These are phyloP conservation scores for Ennomos quercinarius DNA, from an alignment of 2,888 invertebrate species.

Conservation along the genomic window DNA sequence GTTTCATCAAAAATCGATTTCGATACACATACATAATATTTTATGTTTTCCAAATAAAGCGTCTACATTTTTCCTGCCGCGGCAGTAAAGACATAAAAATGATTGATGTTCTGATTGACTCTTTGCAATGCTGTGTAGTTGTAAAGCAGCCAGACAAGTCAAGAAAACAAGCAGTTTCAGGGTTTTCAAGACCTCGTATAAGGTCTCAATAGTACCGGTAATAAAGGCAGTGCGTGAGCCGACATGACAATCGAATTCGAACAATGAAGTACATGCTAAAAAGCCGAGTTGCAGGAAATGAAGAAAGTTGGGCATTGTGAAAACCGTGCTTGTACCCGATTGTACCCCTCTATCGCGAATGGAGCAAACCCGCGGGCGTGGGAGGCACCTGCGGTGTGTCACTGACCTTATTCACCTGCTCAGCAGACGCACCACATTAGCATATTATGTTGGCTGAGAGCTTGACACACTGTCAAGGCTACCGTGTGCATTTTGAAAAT, in stretches of 20 bases:
- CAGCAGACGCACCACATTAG: conserved; percentile 60
- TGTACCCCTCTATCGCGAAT: conserved; percentile 43
- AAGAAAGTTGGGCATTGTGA: conserved; percentile 51
- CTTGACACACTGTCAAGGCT: conserved; percentile 46
- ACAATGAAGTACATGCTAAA: conserved; percentile 31
- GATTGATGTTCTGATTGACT: conserved; percentile 4
- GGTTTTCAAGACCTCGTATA: conserved; percentile 11
- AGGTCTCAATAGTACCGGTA: conserved; percentile 13
- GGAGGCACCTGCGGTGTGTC: conserved; percentile 69
- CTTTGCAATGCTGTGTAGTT: background rate
- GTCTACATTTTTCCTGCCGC: conserved; percentile 5
- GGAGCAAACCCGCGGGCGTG: conserved; percentile 40
- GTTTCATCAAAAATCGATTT: conserved; percentile 26
- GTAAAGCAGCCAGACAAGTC: background rate
- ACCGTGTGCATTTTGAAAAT: conserved; percentile 14
- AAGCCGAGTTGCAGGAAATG: conserved; percentile 50
- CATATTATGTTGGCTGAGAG: conserved; percentile 55
- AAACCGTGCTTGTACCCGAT: conserved; percentile 24
- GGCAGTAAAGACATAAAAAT: background rate
- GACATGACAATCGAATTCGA: conserved; percentile 33
- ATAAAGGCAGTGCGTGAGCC: conserved; percentile 14
- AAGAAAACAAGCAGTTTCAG: background rate
- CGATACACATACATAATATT: conserved; percentile 20
- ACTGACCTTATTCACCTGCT: conserved; percentile 79
- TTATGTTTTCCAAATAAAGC: conserved; percentile 26